Conservation (phyloP, 2,113 vertebrate genomes). For the Azemiops feae region DNA sequence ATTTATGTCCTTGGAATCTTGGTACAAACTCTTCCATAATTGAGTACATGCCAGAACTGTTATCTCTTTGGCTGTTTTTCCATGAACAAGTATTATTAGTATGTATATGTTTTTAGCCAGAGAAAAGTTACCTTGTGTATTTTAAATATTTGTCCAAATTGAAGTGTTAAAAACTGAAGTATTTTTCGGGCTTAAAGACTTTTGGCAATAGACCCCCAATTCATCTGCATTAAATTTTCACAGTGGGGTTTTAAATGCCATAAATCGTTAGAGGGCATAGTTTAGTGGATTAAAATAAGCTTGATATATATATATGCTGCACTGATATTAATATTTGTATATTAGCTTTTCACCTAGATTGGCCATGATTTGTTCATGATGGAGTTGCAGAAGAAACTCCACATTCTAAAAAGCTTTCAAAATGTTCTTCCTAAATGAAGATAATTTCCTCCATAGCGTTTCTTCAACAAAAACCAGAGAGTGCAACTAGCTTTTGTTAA, state of each 20-base stretch:
- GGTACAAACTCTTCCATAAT: background rate
- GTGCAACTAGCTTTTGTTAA: background rate
- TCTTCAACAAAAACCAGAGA: background rate
- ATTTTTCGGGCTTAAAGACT: background rate
- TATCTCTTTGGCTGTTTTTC: slow-evolving; percentile 14
- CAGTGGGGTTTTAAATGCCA: background rate
- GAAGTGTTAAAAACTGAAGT: slow-evolving; percentile 2
- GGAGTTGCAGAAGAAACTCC: background rate
- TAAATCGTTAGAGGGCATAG: background rate
- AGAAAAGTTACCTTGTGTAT: slow-evolving; percentile 12
- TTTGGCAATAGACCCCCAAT: background rate
- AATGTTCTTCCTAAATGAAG: background rate
- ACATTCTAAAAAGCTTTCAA: background rate
- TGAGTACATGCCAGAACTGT: background rate
- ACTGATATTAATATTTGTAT: background rate
- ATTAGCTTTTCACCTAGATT: background rate
- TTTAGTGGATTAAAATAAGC: background rate
- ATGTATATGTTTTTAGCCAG: background rate
- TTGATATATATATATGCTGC: background rate
- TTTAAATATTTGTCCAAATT: background rate
- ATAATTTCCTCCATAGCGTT: background rate
- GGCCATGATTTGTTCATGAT: background rate
- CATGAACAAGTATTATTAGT: background rate
- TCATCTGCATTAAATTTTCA: background rate
- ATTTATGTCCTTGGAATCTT: background rate